These are phyloP conservation scores for Drosophila neocordata DNA, from an alignment of 1,140 invertebrate species.

Conservation along the genomic window DNA sequence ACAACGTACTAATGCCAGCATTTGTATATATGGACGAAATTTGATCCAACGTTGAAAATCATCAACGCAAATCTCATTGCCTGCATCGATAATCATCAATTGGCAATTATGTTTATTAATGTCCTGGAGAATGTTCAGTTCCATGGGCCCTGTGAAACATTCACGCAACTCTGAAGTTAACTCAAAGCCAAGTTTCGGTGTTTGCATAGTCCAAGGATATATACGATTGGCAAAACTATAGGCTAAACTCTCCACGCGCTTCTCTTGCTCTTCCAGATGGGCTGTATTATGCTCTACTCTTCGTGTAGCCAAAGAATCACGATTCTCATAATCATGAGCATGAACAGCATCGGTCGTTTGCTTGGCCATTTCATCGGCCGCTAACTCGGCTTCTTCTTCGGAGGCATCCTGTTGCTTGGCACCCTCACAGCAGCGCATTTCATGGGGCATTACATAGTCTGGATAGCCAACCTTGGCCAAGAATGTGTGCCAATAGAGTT, in stretches of 20 bases:
- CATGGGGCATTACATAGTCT: constrained; percentile 46
- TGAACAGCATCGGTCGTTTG: background rate
- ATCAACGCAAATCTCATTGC: constrained; percentile 43
- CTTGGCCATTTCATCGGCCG: constrained; percentile 16
- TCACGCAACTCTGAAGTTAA: constrained; percentile 32
- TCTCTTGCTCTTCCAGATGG: constrained; percentile 12
- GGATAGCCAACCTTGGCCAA: constrained; percentile 54
- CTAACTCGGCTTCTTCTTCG: constrained; percentile 15
- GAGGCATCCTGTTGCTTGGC: constrained; percentile 15
- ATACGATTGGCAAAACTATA: constrained; percentile 61
- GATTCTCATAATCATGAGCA: background rate
- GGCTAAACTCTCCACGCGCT: constrained; percentile 57
- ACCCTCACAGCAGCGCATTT: constrained; percentile 45
- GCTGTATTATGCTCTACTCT: constrained; percentile 36
- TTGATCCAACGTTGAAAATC: constrained; percentile 69
- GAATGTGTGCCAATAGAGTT: constrained; percentile 54
- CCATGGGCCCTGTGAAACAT: constrained; percentile 38
- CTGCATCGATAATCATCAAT: constrained; percentile 67
- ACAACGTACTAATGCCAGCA: constrained; percentile 57
- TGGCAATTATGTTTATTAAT: constrained; percentile 52
- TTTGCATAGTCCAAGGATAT: constrained; percentile 73
- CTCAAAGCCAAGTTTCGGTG: constrained; percentile 36
- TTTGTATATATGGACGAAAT: constrained; percentile 55
- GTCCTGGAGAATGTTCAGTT: constrained; percentile 43
- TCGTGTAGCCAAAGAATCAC: constrained; percentile 28